phyloP scores from a whole-genome alignment of 2,888 invertebrate genomes.

The Leucoma salicis region DNA sequence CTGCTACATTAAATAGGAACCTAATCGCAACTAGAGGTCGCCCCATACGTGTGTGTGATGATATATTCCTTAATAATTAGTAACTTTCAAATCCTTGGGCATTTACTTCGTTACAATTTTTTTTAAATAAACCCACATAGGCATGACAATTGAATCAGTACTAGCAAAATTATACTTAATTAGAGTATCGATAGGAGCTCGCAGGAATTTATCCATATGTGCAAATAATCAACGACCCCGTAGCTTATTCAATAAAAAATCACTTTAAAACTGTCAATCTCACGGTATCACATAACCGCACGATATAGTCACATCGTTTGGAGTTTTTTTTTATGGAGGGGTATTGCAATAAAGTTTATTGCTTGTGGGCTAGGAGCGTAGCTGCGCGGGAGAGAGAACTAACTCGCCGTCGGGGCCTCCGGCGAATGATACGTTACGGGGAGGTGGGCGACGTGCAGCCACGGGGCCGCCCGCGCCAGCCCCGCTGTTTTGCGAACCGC shows the following conservation, averaged over 20 bases:
- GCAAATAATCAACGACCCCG: slow-evolving; percentile 64
- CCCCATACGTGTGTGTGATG: too few species aligned
- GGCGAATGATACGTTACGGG: slow-evolving; percentile 79
- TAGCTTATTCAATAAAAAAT: slow-evolving; percentile 55
- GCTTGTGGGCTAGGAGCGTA: slow-evolving; percentile 79
- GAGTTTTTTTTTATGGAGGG: slow-evolving; percentile 38
- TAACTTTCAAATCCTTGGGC: slow-evolving; percentile 1
- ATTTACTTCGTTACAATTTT: slow-evolving; percentile 27
- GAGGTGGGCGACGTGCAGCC: slow-evolving; percentile 52
- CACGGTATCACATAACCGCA: slow-evolving; percentile 58
- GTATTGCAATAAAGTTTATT: slow-evolving; percentile 62
- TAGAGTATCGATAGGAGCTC: slow-evolving; percentile 56
- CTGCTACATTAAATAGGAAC: slow-evolving; percentile 11
- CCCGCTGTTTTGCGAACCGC: slow-evolving; percentile 26
- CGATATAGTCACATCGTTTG: slow-evolving; percentile 54
- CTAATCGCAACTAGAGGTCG: slow-evolving; percentile 1
- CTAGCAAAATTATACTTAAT: slow-evolving; percentile 55
- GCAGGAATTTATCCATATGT: slow-evolving; percentile 69
- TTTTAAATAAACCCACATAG: slow-evolving; percentile 27
- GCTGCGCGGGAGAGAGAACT: slow-evolving; percentile 84
- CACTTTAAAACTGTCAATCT: slow-evolving; percentile 51
- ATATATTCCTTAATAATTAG: slow-evolving; percentile 3
- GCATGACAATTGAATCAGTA: slow-evolving; percentile 36
- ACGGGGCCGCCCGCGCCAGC: slow-evolving; percentile 33
- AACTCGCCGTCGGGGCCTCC: slow-evolving; percentile 79